Evolutionary conservation across 30 jellyfish, hydroid and myxozoan genomes (phyloP), one percentile per base, ranked within the genome.

Genomic region (Aurelia sp.): DNA sequence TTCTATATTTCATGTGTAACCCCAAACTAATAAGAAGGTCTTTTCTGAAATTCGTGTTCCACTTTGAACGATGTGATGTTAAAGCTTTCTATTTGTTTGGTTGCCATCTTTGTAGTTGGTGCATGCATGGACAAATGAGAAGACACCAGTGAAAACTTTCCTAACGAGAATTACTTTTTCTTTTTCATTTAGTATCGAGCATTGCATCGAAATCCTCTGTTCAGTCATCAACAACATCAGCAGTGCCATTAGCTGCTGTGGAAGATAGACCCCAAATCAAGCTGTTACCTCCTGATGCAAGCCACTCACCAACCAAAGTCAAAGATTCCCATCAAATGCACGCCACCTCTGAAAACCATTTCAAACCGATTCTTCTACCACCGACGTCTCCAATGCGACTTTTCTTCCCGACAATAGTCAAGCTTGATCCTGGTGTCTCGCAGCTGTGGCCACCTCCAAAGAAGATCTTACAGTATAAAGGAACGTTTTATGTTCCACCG

Each of bases 381-480:
- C 91, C 91, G 27, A 82, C 71, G 44, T 64, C 90, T 13, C 92
- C 94, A 7, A 85, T 74, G 78, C 88, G 73, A 17, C 83, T 87
- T 18, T 81, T 66, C 65, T 59, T 80, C 20, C 96, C 98, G 19
- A 63, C 88, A 6, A 55, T 73, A 67, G 82, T 74, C 40, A 66
- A 68, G 50, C 69, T 93, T 18, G 98, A 93, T 59, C 87, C 94
- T 10, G 90, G 85, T 35, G 89, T 93, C 13, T 19, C 66, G 0
- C 91, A 66, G 35, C 89, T 93, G 59, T 84, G 96, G 90, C 98
- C 98, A 31, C 91, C 88, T 13, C 98, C 98, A 22, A 93, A 84
- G 58, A 70, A 35, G 30, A 71, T 93, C 22, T 37, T 65, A 20
- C 98, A 93, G 64, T 88, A 73, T 72, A 82, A 93, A 84, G 98